phyloP scores from a whole-genome alignment of 2,797 vertebrate species.

The Siniperca scherzeri region DNA sequence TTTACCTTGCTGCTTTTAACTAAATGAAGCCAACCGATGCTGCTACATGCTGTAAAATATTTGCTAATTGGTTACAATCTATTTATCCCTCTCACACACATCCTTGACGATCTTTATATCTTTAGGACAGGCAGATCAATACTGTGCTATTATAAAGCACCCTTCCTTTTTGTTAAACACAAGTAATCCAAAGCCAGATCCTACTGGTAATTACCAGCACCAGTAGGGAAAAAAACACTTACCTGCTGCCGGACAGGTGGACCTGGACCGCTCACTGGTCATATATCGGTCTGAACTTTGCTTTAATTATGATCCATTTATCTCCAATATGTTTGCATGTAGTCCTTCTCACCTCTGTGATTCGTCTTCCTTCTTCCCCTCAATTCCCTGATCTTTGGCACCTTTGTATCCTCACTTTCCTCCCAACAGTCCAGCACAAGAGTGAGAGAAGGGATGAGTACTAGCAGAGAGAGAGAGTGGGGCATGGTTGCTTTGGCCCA shows the following conservation, averaged over 20 bases:
- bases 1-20: not conserved
- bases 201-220: not conserved
- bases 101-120: not conserved
- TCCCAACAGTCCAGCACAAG: constrained; percentile 28
- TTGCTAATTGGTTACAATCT: not conserved
- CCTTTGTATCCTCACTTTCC: constrained; percentile 34
- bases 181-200: not conserved
- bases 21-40: not conserved
- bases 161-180: not conserved
- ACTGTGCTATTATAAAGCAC: not conserved
- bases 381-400: constrained; percentile 19
- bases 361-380: not conserved
- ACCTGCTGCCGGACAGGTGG: constrained; percentile 53
- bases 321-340: constrained; percentile 6
- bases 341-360: constrained; percentile 28
- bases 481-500: constrained; percentile 34
- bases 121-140: not conserved
- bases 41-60: not conserved
- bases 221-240: constrained; percentile 13
- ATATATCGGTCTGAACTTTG: not conserved
- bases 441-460: constrained; percentile 14
- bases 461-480: constrained; percentile 2
- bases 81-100: not conserved
- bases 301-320: constrained; percentile 8
- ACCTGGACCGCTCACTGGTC: not conserved